Percentiles rank a stretch among this genome's conserved stretches.
Evolutionary conservation across 2,113 vertebrate species (phyloP).

Genomic region (Phylloscopus trochilus): DNA sequence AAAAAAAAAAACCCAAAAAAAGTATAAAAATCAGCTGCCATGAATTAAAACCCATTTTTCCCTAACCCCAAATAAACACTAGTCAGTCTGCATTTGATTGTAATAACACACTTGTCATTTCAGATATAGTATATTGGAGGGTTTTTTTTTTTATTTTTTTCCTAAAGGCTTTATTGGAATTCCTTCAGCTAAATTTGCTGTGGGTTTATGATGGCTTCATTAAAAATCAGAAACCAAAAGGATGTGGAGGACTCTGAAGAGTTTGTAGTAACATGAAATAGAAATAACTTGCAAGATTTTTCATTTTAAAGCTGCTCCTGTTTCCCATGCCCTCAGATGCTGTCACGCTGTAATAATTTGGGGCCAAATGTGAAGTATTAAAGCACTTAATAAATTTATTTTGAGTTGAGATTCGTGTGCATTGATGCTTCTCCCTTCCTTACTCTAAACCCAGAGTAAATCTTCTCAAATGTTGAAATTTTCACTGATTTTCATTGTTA

Average conservation of each 20-base stretch:
- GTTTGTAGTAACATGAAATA: background rate
- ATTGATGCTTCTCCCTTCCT: background rate
- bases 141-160: background rate
- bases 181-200: conserved; percentile 9
- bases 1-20: background rate
- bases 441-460: background rate
- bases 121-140: background rate
- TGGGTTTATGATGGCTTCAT: background rate
- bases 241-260: background rate
- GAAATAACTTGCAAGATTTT: background rate
- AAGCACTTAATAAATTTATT: background rate
- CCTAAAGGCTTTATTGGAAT: conserved; percentile 20
- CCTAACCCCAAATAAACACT: conserved; percentile 42
- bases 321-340: background rate
- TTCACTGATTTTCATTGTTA: background rate
- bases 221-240: conserved; percentile 27
- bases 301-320: background rate
- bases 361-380: background rate
- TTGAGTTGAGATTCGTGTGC: background rate
- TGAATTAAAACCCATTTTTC: conserved; percentile 39
- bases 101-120: conserved; percentile 19
- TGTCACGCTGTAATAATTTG: background rate
- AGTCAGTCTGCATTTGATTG: conserved; percentile 30
- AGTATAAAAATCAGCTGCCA: conserved; percentile 18
- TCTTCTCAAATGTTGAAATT: background rate